A percentile compares a stretch with the other conserved stretches of the same genome.
Conservation (phyloP, 2,888 invertebrate genomes). For the Sympetrum striolatum region DNA sequence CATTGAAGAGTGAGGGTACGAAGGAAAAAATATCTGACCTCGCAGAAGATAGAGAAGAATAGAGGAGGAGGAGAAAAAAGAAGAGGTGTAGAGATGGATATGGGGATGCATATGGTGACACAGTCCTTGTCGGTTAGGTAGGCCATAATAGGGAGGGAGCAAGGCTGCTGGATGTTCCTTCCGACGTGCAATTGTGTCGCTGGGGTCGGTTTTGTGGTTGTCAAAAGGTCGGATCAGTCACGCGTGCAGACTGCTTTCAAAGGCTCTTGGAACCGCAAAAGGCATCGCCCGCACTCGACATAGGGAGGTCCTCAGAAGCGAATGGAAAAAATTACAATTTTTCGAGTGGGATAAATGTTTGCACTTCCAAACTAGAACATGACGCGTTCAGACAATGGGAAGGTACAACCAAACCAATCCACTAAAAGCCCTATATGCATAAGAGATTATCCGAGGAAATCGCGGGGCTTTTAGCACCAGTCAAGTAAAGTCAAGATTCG, state of each 20-base stretch:
- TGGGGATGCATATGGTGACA: not conserved
- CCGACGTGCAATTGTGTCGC: not conserved
- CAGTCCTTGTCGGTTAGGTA: not conserved
- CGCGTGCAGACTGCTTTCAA: not conserved
- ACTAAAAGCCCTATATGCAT: too few species aligned
- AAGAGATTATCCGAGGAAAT: too few species aligned
- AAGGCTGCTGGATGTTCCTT: not conserved
- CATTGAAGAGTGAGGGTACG: not conserved
- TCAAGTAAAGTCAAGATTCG: too few species aligned
- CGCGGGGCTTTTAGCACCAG: too few species aligned
- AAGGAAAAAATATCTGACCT: not conserved
- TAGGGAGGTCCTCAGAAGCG: not conserved
- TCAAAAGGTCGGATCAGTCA: not conserved
- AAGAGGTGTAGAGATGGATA: not conserved
- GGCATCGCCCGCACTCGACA: not conserved
- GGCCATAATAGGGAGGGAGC: not conserved
- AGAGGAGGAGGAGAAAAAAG: not conserved
- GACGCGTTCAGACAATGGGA: too few species aligned
- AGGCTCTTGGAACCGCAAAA: not conserved
- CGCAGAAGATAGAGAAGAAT: not conserved
- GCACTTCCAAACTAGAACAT: too few species aligned
- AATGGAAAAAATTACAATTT: too few species aligned
- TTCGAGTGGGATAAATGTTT: too few species aligned
- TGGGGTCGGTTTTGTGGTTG: not conserved
- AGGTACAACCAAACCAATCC: too few species aligned